Percentiles rank a stretch among this genome's conserved stretches.
These are phyloP conservation scores for Epistrophella euchroma DNA, from an alignment of 2,888 invertebrate species.

Conservation along the genomic window DNA sequence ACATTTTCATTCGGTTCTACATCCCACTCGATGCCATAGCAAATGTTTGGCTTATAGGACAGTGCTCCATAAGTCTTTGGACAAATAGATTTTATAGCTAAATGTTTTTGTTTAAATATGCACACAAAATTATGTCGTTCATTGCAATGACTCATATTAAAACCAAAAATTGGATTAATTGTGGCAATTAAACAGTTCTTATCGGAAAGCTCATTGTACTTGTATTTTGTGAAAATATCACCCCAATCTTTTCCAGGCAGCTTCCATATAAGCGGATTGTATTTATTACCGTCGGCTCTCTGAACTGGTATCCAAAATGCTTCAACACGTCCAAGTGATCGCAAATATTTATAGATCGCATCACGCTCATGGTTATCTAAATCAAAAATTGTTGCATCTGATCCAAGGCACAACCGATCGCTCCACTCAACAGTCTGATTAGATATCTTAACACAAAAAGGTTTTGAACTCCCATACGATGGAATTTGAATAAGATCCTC, in stretches of 20 bases:
- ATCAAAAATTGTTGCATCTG: conserved; percentile 77
- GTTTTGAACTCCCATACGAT: conserved; percentile 26
- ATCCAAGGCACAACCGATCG: conserved; percentile 79
- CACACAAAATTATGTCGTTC: conserved; percentile 78
- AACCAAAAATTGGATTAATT: conserved; percentile 38
- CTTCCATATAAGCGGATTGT: conserved; percentile 84
- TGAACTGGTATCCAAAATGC: conserved; percentile 85
- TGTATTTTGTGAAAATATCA: conserved; percentile 76
- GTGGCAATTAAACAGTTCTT: conserved; percentile 78
- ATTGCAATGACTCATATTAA: conserved; percentile 77
- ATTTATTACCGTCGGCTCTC: conserved; percentile 81
- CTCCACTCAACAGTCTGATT: conserved; percentile 78
- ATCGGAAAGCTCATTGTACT: conserved; percentile 76
- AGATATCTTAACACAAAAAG: conserved; percentile 81
- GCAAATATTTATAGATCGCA: conserved; percentile 80
- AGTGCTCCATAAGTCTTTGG: conserved; percentile 78
- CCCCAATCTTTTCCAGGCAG: conserved; percentile 84
- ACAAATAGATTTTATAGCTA: conserved; percentile 78
- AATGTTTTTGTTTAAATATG: conserved; percentile 76
- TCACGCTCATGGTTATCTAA: conserved; percentile 68
- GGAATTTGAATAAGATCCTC: conserved; percentile 78
- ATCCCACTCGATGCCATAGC: conserved; percentile 79
- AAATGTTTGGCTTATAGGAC: conserved; percentile 79
- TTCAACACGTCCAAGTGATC: conserved; percentile 67
- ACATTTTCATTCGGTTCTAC: conserved; percentile 71